These are phyloP conservation scores for Dolichoris vasculosae DNA, from an alignment of 1,140 invertebrate genomes.

Conservation along the genomic window DNA sequence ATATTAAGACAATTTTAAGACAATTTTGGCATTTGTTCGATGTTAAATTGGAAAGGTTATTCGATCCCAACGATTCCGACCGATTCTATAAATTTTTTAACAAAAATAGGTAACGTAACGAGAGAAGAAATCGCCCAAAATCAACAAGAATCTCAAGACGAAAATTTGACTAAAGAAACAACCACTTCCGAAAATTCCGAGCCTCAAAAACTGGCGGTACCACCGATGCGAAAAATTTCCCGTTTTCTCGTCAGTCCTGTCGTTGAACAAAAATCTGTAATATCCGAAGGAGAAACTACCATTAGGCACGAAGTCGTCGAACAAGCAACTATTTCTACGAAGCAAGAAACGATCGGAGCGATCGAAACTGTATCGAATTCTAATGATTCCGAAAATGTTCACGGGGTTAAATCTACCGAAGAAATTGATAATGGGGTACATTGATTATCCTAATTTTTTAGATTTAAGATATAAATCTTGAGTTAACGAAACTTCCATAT, in stretches of 20 bases:
- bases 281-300: slow-evolving; percentile 52
- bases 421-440: slow-evolving; percentile 46
- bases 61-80: too few species aligned
- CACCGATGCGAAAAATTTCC: slow-evolving; percentile 82
- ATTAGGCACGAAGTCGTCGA: slow-evolving; percentile 50
- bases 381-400: slow-evolving; percentile 36
- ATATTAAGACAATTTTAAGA: too few species aligned
- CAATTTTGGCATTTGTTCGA: too few species aligned
- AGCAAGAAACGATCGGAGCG: slow-evolving; percentile 15
- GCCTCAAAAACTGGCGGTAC: slow-evolving; percentile 57
- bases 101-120: slow-evolving; percentile 3
- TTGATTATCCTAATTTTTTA: not conserved
- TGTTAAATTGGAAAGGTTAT: too few species aligned
- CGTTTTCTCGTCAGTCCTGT: slow-evolving; percentile 87
- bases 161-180: slow-evolving; percentile 38
- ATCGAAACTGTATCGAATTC: slow-evolving; percentile 1
- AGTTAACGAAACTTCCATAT: not conserved
- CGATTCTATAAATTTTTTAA: not conserved
- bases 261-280: slow-evolving; percentile 70
- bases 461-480: not conserved
- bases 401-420: slow-evolving; percentile 12
- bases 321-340: not conserved
- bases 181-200: slow-evolving; percentile 41
- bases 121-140: slow-evolving; percentile 52
- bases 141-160: slow-evolving; percentile 38